Percentiles rank a stretch among this genome's conserved stretches.
Conservation (phyloP, 2,113 vertebrate species). For the Bostrychus sinensis region DNA sequence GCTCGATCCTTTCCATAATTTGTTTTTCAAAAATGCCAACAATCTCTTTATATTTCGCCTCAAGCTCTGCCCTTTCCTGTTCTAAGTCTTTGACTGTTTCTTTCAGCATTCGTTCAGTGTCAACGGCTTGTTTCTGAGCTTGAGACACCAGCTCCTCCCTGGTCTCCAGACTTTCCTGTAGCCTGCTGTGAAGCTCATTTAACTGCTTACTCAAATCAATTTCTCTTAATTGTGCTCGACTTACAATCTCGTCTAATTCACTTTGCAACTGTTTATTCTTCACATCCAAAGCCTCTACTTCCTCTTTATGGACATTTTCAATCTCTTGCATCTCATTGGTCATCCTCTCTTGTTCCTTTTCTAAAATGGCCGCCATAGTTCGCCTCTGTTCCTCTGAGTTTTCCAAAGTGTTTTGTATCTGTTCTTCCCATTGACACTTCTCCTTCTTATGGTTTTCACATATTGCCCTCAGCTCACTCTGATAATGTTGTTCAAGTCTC, state of each 20-base stretch:
- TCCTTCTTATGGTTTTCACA: slow-evolving; percentile 74
- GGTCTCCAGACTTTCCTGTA: slow-evolving; percentile 70
- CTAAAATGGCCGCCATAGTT: slow-evolving; percentile 60
- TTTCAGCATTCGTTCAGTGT: slow-evolving; percentile 69
- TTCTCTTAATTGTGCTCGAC: slow-evolving; percentile 72
- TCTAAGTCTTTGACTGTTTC: slow-evolving; percentile 74
- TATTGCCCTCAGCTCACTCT: slow-evolving; percentile 76
- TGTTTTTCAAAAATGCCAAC: slow-evolving; percentile 57
- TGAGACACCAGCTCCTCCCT: slow-evolving; percentile 61
- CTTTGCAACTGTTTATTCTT: slow-evolving; percentile 81
- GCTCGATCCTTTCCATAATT: slow-evolving; percentile 66
- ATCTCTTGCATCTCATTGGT: slow-evolving; percentile 72
- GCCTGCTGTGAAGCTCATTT: slow-evolving; percentile 71
- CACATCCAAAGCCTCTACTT: slow-evolving; percentile 64
- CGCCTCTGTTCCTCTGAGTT: slow-evolving; percentile 59
- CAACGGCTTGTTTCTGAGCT: slow-evolving; percentile 61
- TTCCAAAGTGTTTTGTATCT: slow-evolving; percentile 75
- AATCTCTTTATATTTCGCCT: slow-evolving; percentile 64
- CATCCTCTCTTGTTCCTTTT: slow-evolving; percentile 17
- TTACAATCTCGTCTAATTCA: slow-evolving; percentile 73
- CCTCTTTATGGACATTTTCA: slow-evolving; percentile 76
- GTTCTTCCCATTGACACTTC: slow-evolving; percentile 82
- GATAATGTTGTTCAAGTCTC: slow-evolving; percentile 78
- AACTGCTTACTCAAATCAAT: slow-evolving; percentile 75
- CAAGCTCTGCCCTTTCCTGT: slow-evolving; percentile 77